Evolutionary conservation across 2,888 invertebrate genomes (phyloP), one percentile per base, ranked within the genome.

Genomic region (Eristalinus sepulchralis): DNA sequence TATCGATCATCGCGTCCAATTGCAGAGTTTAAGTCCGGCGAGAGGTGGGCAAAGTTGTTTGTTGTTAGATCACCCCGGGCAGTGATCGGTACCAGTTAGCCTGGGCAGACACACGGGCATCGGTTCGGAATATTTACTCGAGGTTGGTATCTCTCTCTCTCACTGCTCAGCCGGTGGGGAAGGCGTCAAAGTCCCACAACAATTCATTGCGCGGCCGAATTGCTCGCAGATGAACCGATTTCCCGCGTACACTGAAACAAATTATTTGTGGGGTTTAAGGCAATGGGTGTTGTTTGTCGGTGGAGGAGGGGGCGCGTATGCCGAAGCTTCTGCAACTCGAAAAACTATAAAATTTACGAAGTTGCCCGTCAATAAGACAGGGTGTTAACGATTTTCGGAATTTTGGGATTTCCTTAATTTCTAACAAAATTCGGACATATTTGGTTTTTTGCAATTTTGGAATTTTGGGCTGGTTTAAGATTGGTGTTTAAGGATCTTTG

Each of bases 1-100:
- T 85, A 85, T 85, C 85, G 85, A 82, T 85, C 85, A 77, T 77
- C 72, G 76, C 82, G 47, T 82, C 82, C 85, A 85, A 81, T 85
- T 85, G 82, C 79, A n/a, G 77, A 81, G 75, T 66, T 70, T 31
- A 57, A 68, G 9, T 1, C 34, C 22, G 57, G 53, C 79, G 31
- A 72, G 60, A 81, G 72, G 76, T 85, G 81, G 66, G 84, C 22
- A 80, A 76, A 77, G 72, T 77, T 85, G 85, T 85, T 85, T 82
- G 85, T 85, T 85, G 85, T 77, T 73, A 39, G 82, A 85, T 85
- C 67, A 59, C 72, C 77, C 72, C 57, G 36, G 53, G 84, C 80
- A 27, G 57, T 62, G 67, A 73, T 72, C 63, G 57, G 66, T n/a
- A 64, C 55, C 36, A 59, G 66, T 67, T 67, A 76, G 84, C 39